Evolutionary conservation across 1,140 invertebrate genomes (phyloP), one percentile per base, ranked within the genome.

Genomic region (Dysdera silvatica): DNA sequence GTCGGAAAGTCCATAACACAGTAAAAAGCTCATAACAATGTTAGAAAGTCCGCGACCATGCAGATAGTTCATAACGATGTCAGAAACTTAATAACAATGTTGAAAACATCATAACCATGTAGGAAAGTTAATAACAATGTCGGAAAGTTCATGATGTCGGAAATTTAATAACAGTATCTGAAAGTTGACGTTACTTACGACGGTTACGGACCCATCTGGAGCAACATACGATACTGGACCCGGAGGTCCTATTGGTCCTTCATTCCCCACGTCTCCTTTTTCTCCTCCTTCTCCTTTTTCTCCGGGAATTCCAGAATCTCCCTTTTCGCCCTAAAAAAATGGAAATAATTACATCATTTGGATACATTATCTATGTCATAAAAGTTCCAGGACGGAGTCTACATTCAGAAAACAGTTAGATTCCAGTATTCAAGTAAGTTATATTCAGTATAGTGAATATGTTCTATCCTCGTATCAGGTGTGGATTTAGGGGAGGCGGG

Each of bases 171-270:
- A 61, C 24, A 4, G 48, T 59, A 29, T 47, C 4, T 20, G 56
- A 32, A 23, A 65, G 31, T 65, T 53, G 37, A 40, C 14, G n/a
- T 10, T 49, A 10, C 60, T 48, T 55, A 63, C 61, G 14, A 63
- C 56, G 5, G 56, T 63, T 3, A 63, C n/a, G 12, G 61, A 55
- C 18, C 61, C 61, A 40, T 63, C 61, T 0, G 52, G 61, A 6
- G 61, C 61, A 4, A 63, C 31, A 20, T 63, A 53, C 8, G 61
- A 56, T 20, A 56, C 32, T 12, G 61, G 61, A 4, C 61, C 61
- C n/a, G 61, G 61, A n/a, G 52, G 18, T 1, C 61, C 61, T 0
- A 45, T 31, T 23, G 61, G 61, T 8, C 61, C 61, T 8, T 24
- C n/a, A 29, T 23, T 16, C n/a, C 61, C 61, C 16, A 8, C 26